Percentiles rank a stretch among this genome's conserved stretches.
Conservation (phyloP, 2,888 invertebrate species). For the Calameuta filiformis region DNA sequence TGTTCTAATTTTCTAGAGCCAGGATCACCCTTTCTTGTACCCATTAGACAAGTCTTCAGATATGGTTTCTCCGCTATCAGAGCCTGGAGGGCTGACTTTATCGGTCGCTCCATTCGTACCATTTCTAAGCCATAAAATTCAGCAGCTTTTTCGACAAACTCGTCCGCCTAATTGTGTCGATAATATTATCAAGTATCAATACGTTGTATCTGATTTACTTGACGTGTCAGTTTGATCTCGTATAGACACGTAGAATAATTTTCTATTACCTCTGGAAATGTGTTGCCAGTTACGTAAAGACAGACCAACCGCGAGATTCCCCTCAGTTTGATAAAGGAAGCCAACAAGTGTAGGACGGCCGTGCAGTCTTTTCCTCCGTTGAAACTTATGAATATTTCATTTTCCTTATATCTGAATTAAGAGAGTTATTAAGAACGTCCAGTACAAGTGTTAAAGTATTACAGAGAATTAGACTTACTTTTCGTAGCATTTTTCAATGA, state of each 20-base stretch:
- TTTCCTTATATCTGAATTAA: constrained; percentile 74
- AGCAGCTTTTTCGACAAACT: constrained; percentile 80
- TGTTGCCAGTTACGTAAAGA: constrained; percentile 84
- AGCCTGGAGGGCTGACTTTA: constrained; percentile 77
- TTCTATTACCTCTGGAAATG: constrained; percentile 78
- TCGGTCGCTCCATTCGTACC: constrained; percentile 74
- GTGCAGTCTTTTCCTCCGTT: constrained; percentile 99
- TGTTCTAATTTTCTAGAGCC: constrained; percentile 74
- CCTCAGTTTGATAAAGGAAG: constrained; percentile 66
- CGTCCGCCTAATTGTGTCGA: constrained; percentile 70
- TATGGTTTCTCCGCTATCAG: constrained; percentile 71
- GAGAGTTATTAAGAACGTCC: background rate
- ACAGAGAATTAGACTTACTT: constrained; percentile 38
- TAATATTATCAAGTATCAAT: background rate
- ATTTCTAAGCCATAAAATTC: constrained; percentile 80
- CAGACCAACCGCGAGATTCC: constrained; percentile 71
- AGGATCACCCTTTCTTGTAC: constrained; percentile 90
- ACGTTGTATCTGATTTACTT: background rate
- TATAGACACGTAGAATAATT: background rate
- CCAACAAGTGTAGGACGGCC: constrained; percentile 81
- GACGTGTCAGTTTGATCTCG: background rate
- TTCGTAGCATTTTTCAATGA: constrained; percentile 54
- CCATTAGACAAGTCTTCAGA: constrained; percentile 91
- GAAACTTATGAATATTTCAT: constrained; percentile 90
- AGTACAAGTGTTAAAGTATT: background rate